Evolutionary conservation across 1,140 invertebrate species (phyloP).

Genomic region (Zaprionus capensis): DNA sequence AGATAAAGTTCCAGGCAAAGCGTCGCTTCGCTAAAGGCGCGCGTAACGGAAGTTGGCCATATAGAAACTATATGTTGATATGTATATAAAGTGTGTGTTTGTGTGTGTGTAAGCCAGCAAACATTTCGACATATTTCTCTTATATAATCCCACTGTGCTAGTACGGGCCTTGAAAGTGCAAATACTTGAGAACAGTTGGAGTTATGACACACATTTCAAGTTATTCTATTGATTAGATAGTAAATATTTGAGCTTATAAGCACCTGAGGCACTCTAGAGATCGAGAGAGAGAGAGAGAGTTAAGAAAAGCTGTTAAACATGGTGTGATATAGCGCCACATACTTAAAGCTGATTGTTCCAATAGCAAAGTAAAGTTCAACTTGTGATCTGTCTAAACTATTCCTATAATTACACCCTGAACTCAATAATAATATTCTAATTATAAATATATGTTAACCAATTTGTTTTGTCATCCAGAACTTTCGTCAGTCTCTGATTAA

Average conservation of each 20-base stretch:
- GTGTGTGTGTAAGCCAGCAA: constrained; percentile 20
- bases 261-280: constrained; percentile 9
- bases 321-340: not conserved
- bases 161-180: constrained; percentile 16
- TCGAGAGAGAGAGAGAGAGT: not conserved
- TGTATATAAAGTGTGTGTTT: not conserved
- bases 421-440: not conserved
- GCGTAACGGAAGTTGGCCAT: constrained; percentile 22
- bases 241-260: constrained; percentile 29
- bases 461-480: constrained; percentile 6
- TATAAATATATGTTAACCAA: not conserved
- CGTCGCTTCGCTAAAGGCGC: not conserved
- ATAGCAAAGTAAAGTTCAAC: not conserved
- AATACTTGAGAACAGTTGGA: constrained; percentile 4
- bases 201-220: constrained; percentile 1
- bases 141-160: constrained; percentile 17
- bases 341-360: not conserved
- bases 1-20: constrained; percentile 26
- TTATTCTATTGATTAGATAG: constrained; percentile 42
- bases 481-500: not conserved
- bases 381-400: not conserved
- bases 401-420: constrained; percentile 1
- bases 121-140: constrained; percentile 26
- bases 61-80: constrained; percentile 4
- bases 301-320: constrained; percentile 4